A percentile compares a stretch with the other conserved stretches of the same genome.
These are phyloP conservation scores for Calyptomena viridis DNA, from an alignment of 2,113 vertebrate genomes.

Conservation along the genomic window DNA sequence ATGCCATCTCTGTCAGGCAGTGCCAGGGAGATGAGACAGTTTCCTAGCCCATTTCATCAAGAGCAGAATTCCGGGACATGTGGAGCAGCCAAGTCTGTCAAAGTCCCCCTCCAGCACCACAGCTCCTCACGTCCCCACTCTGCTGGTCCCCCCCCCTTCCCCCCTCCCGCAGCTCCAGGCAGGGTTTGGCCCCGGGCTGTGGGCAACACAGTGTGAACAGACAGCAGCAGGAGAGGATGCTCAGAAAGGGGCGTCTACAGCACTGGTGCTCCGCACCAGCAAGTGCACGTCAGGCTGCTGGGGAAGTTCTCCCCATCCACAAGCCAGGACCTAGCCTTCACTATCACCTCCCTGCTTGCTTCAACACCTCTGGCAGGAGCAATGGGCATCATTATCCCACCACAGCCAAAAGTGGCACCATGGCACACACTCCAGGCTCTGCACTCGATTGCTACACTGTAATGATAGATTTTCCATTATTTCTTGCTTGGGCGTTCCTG, in stretches of 20 bases:
- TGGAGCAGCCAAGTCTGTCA: neutral
- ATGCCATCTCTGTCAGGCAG: neutral
- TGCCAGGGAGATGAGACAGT: neutral
- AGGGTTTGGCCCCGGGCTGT: neutral
- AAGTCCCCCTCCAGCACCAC: neutral
- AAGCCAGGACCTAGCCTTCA: neutral
- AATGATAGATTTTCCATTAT: conserved; percentile 20
- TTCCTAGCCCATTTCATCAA: neutral
- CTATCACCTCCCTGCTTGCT: neutral
- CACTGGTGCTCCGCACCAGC: fast-evolving
- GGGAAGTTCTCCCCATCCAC: neutral
- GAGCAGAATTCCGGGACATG: neutral
- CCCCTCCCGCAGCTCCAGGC: neutral
- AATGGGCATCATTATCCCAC: neutral
- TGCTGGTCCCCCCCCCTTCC: neutral
- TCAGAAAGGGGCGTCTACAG: neutral
- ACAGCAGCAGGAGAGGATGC: neutral
- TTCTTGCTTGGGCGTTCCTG: neutral
- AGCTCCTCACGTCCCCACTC: neutral
- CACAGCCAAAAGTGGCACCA: neutral
- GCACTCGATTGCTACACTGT: neutral
- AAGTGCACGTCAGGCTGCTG: neutral
- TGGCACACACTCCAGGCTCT: neutral
- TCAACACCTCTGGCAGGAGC: neutral
- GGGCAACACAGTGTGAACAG: neutral